Base-by-base conservation (phyloP, 2,113 vertebrate species). In the Scartelaos histophorus region DNA sequence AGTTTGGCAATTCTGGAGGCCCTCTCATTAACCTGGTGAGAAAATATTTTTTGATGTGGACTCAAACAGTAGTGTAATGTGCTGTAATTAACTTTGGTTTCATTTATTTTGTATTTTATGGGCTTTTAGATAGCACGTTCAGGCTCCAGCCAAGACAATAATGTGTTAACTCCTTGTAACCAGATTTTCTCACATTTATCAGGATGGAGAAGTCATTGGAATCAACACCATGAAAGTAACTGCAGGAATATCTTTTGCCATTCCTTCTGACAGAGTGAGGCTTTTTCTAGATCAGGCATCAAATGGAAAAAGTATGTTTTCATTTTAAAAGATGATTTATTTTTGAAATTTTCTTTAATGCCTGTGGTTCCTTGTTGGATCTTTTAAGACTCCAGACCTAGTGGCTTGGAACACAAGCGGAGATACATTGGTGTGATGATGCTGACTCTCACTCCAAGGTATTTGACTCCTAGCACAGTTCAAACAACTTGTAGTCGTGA, bases 191-290 rank as follows among this genome's bases (percentile, higher is more conserved):
- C 65, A 3, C n/a, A 67, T 17, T 65, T 0, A 5, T 76, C 89
- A 99, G 98, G 98, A 99, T 17, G 97, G 98, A 0, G 97, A 99
- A 67, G 98, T 99, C 79, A 99, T 99, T 0, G 98, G 98, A 0
- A 96, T 99, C 83, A 99, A 99, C 88, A 99, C 97, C 17, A 98
- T 99, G 95, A 98, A 98, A 87, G 98, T 99, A 86, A 98, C 96
- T 0, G 92, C 98, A 0, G 98, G 98, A 25, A 99, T 99, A 88
- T 99, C 98, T 12, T 99, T 99, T 66, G 98, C 98, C 66, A 99
- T 99, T 76, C 97, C 98, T 2, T 96, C 97, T 0, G 97, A 99
- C 83, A 92, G 92, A 7, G 82, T 99, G 67, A 93, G 88, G 66
- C 82, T 90, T 43, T 99, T 99, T 83, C 93, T 99, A 53, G 89